These are phyloP conservation scores for Mystacornis crossleyi DNA, from an alignment of 2,113 vertebrate species.

Conservation along the genomic window DNA sequence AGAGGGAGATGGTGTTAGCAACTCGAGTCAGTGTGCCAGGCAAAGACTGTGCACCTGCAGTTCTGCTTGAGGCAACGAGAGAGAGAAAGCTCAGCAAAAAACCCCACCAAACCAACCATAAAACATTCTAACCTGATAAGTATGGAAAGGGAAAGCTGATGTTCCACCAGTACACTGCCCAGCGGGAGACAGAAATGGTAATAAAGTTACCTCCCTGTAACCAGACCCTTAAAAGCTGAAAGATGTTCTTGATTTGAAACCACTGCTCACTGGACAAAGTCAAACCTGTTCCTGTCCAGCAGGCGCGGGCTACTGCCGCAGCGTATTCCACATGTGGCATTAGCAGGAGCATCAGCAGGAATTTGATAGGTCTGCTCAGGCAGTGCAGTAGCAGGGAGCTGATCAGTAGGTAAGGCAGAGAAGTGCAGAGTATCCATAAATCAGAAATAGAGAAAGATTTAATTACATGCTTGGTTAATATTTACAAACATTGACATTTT, in stretches of 20 bases:
- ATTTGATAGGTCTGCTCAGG: not conserved
- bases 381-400: not conserved
- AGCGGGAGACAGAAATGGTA: not conserved
- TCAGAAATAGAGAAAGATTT: conserved; percentile 38
- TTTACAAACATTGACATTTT: conserved; percentile 13
- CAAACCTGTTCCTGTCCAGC: not conserved
- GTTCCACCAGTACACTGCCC: not conserved
- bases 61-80: rapidly evolving
- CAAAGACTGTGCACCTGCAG: not conserved
- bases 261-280: not conserved
- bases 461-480: conserved; percentile 53
- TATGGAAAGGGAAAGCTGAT: not conserved
- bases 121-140: not conserved
- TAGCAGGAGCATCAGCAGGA: not conserved
- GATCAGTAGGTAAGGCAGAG: not conserved
- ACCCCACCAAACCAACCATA: not conserved
- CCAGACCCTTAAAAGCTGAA: not conserved
- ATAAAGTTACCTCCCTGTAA: not conserved
- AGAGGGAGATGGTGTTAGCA: not conserved
- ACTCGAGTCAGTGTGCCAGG: not conserved
- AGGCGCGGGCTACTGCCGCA: not conserved
- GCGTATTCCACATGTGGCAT: not conserved
- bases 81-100: not conserved
- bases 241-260: not conserved
- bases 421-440: not conserved